Evolutionary conservation across 2,113 vertebrate genomes (phyloP).

Genomic region (Tenrec ecaudatus): DNA sequence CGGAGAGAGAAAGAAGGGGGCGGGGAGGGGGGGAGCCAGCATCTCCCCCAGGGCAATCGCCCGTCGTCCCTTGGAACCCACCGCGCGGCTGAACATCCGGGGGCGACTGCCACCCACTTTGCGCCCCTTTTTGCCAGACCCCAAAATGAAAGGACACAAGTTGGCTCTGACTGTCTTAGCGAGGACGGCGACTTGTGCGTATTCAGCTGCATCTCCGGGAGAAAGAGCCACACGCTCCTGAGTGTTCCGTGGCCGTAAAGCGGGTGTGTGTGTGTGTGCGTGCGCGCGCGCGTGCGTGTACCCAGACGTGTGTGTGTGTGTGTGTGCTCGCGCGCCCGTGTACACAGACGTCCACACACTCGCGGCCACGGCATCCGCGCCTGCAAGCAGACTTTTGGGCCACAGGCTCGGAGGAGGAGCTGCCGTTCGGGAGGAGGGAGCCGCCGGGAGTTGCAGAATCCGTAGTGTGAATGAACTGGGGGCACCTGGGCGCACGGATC

Average conservation of each 20-base stretch:
- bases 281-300: conserved; percentile 53
- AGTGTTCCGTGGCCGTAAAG: conserved; percentile 70
- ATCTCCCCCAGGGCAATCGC: conserved; percentile 21
- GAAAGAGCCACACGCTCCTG: conserved; percentile 70
- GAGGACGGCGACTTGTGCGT: conserved; percentile 70
- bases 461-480: conserved; percentile 76
- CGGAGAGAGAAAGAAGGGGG: conserved; percentile 58
- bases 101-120: conserved; percentile 40
- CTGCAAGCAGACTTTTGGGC: conserved; percentile 75
- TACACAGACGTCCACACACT: conserved; percentile 62
- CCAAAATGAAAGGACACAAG: conserved; percentile 79
- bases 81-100: conserved; percentile 14
- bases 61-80: not conserved
- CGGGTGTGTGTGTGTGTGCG: not conserved
- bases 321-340: conserved; percentile 50
- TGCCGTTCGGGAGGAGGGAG: conserved; percentile 72
- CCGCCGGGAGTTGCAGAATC: conserved; percentile 65
- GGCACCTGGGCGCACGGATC: conserved; percentile 76
- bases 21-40: not conserved
- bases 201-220: conserved; percentile 76
- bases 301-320: conserved; percentile 55
- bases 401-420: conserved; percentile 79
- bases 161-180: conserved; percentile 58
- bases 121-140: conserved; percentile 52
- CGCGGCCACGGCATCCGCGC: conserved; percentile 55